Evolutionary conservation across 2,113 vertebrate genomes (phyloP), one percentile per base, ranked within the genome.

Genomic region (human (Homo sapiens)): DNA sequence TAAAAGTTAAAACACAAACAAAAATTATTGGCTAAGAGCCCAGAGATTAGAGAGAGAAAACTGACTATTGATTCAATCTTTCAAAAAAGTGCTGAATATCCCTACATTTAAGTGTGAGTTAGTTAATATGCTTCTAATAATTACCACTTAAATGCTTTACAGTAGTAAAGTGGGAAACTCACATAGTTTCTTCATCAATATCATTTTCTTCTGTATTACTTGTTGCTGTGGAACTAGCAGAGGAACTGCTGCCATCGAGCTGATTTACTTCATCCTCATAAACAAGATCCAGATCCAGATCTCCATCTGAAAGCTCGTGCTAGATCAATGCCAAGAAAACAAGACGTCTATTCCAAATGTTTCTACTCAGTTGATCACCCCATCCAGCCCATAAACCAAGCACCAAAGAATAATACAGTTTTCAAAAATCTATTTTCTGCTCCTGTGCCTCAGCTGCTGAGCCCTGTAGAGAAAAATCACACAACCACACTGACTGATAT

Each of bases 171-270:
- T n/a, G 10, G 57, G 45, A 38, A 40, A 98, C 99, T 99, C 97
- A 99, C 99, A 99, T 99, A 6, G 99, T 99, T 98, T 99, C 99
- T 96, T 99, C 99, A 57, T 99, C 99, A 0, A 99, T 99, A 97
- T 99, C 99, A 75, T 99, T 99, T 98, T 99, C 99, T 96, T 99
- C 99, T 0, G 99, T 99, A 98, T 99, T 99, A 98, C 99, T 99
- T 92, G 99, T 99, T 80, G 99, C 99, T 4, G 99, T 99, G 6
- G 99, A 99, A 97, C 99, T 99, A 20, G 99, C 99, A 1, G 99
- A 99, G 35, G 99, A 99, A 98, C 99, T 99, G 98, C 99, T 99
- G 40, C 99, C 99, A 8, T 99, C 99, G 14, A 99, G 99, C 30
- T 99, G 99, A 98, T 99, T 99, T 68, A 99, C 99, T 98, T 99